phyloP scores from a whole-genome alignment of 2,797 vertebrate species.

The Cirrhinus mrigala region DNA sequence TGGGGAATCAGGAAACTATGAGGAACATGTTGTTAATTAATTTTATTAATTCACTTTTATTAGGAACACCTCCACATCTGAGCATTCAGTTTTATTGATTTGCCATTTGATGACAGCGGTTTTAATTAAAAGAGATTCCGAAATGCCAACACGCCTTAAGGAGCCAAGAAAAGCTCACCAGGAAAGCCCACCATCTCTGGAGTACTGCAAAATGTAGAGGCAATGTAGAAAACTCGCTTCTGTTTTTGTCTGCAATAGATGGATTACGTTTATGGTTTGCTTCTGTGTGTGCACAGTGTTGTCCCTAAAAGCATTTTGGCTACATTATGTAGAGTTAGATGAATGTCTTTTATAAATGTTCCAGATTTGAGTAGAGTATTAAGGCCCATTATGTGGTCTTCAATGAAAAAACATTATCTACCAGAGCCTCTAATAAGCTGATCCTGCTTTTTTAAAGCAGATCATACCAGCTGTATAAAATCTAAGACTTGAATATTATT shows the following conservation, averaged over 20 bases:
- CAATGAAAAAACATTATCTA: background rate
- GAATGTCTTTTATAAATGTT: background rate
- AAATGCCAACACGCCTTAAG: constrained; percentile 44
- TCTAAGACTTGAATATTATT: background rate
- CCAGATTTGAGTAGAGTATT: background rate
- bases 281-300: background rate
- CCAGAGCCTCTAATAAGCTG: background rate
- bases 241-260: background rate
- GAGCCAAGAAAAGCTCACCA: background rate
- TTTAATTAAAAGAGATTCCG: constrained; percentile 44
- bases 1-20: background rate
- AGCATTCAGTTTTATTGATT: constrained; percentile 31
- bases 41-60: constrained; percentile 40
- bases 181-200: background rate
- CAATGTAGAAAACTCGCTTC: background rate
- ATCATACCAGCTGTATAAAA: constrained; percentile 14
- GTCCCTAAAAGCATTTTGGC: background rate
- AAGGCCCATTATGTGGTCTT: constrained; percentile 8
- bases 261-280: background rate
- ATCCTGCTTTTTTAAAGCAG: constrained; percentile 1
- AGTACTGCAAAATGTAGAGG: background rate
- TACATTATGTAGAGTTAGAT: background rate
- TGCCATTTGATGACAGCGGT: constrained; percentile 17
- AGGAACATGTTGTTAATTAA: constrained; percentile 18
- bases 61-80: constrained; percentile 21